phyloP scores from a whole-genome alignment of 1,140 invertebrate genomes.

The Drosophila nigrodunni region DNA sequence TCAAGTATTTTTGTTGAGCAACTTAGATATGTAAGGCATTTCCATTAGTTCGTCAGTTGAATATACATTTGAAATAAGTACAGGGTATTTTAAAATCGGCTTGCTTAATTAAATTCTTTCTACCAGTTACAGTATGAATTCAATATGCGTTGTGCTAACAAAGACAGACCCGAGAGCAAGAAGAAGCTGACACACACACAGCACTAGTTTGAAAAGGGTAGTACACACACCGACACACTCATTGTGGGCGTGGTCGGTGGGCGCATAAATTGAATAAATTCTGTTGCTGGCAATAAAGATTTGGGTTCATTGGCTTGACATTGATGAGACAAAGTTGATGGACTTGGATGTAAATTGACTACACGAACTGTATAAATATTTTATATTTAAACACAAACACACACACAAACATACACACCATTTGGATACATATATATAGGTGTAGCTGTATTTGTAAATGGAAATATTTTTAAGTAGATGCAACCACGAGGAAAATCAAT shows the following conservation, averaged over 20 bases:
- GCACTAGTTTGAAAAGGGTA: conserved; percentile 33
- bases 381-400: conserved; percentile 35
- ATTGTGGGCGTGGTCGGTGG: conserved; percentile 24
- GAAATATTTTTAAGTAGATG: conserved; percentile 74
- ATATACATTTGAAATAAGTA: no score
- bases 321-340: conserved; percentile 76
- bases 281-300: conserved; percentile 71
- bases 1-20: no score
- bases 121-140: not conserved
- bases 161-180: conserved; percentile 5
- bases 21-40: no score
- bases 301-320: conserved; percentile 80
- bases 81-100: not conserved
- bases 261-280: conserved; percentile 47
- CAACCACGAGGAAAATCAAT: conserved; percentile 73
- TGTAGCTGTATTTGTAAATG: conserved; percentile 14
- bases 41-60: no score
- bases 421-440: not conserved
- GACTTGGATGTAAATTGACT: conserved; percentile 73
- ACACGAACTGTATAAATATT: conserved; percentile 79
- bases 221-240: conserved; percentile 7
- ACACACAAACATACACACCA: conserved; percentile 8
- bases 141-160: conserved; percentile 29
- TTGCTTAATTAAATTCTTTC: not conserved
- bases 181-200: conserved; percentile 18